Evolutionary conservation across 2,888 invertebrate genomes (phyloP), one percentile per base, ranked within the genome.

Genomic region (Tortricodes alternella): DNA sequence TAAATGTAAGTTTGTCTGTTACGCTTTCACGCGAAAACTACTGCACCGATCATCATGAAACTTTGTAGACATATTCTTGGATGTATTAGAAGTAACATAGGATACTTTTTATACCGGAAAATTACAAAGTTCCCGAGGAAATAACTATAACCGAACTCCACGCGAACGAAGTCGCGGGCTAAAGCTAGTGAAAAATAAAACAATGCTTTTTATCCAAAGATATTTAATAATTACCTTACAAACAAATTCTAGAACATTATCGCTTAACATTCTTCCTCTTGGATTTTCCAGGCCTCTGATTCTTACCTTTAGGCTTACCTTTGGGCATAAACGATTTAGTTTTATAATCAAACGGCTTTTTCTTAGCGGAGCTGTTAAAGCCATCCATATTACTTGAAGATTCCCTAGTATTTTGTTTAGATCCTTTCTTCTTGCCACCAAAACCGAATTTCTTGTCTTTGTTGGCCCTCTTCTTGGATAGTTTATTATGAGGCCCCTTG

Each of bases 341-440:
- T 66, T 91, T 92, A 53, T 80, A 83, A 61, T 85, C 78, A 53
- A 75, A 78, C 0, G 79, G 78, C 53, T 78, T 85, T 57, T 85
- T 85, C 53, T 83, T 85, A 0, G 80, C 72, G 0, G 86, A 85
- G 41, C 89, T 88, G 58, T 90, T 90, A 34, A 88, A 89, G 0
- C 94, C 94, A 11, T 93, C 93, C 70, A 94, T 92, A 74, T 94
- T 93, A 24, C 92, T 93, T 0, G 94, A 90, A 63, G 97, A 98
- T 0, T 96, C 94, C 64, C 93, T 94, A 0, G 97, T 97, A 74
- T 99, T 99, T 39, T 93, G 86, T 80, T 99, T 99, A 0, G 93
- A 92, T 0, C 98, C 96, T 73, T 95, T 95, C 89, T 99, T 99
- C 78, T 97, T 97, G 0, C 99, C 99, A 24, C 99, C 99, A 85